A percentile compares a stretch with the other conserved stretches of the same genome.
Conservation (phyloP, 1,140 invertebrate species). For the Drosophila arizonae region DNA sequence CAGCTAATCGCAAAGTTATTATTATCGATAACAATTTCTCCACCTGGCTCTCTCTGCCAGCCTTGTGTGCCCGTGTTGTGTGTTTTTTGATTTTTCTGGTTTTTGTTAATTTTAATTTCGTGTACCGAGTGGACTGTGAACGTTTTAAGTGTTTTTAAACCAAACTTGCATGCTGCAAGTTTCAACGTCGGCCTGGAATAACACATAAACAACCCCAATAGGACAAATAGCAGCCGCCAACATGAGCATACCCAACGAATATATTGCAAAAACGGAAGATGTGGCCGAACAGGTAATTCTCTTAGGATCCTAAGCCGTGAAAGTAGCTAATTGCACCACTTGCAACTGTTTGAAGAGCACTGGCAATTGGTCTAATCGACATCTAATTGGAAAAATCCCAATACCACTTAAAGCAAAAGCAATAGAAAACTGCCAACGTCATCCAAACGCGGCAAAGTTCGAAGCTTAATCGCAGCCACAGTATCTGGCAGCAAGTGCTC, state of each 20-base stretch:
- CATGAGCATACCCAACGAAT: slow-evolving; percentile 93
- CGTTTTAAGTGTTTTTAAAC: slow-evolving; percentile 19
- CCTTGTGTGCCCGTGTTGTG: slow-evolving; percentile 64
- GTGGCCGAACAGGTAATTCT: slow-evolving; percentile 93
- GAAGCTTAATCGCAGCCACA: slow-evolving; percentile 41
- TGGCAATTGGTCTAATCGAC: slow-evolving; percentile 1
- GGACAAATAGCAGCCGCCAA: slow-evolving; percentile 47
- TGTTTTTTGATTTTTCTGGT: slow-evolving; percentile 76
- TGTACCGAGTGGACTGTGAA: slow-evolving; percentile 39
- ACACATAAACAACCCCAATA: slow-evolving; percentile 5
- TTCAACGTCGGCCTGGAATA: slow-evolving; percentile 4
- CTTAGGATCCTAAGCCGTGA: slow-evolving; percentile 22
- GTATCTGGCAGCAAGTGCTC: slow-evolving; percentile 7
- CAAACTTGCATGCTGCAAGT: slow-evolving; percentile 28
- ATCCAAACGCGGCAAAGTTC: slow-evolving; percentile 80
- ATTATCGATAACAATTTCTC: slow-evolving; percentile 38
- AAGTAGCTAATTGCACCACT: slow-evolving; percentile 11
- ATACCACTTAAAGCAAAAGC: slow-evolving; percentile 9
- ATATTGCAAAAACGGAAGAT: slow-evolving; percentile 95
- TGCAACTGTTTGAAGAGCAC: background rate
- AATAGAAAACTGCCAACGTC: slow-evolving; percentile 77
- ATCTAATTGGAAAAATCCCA: slow-evolving; percentile 4
- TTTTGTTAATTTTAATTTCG: slow-evolving; percentile 70
- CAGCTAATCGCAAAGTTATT: background rate
- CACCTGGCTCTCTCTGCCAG: slow-evolving; percentile 39